Evolutionary conservation across 1,140 invertebrate genomes (phyloP).

Genomic region (Hermetia illucens): DNA sequence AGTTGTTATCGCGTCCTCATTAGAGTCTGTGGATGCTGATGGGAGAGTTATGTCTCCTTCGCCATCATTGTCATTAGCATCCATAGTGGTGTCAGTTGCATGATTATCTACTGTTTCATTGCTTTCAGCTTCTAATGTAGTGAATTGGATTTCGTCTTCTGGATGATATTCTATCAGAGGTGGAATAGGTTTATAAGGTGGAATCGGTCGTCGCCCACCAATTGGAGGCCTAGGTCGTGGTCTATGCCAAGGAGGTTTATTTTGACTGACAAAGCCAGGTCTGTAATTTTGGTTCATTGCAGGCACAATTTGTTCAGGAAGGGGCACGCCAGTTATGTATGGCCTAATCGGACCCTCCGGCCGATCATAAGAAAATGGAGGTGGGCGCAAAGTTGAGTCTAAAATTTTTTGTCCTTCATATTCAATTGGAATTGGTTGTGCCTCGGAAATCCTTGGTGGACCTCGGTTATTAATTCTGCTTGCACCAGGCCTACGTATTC

Average conservation of each 20-base stretch:
- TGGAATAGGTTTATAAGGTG: constrained; percentile 39
- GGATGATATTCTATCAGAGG: constrained; percentile 3
- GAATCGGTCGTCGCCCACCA: constrained; percentile 31
- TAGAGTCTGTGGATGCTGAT: constrained; percentile 17
- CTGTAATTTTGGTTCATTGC: constrained; percentile 29
- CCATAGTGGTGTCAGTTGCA: constrained; percentile 23
- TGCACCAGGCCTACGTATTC: constrained; percentile 34
- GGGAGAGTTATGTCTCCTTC: constrained; percentile 26
- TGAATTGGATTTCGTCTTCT: constrained; percentile 1
- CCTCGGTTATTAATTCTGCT: constrained; percentile 77
- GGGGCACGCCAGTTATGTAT: constrained; percentile 48
- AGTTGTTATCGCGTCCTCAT: not conserved
- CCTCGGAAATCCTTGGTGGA: constrained; percentile 64
- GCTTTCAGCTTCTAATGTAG: constrained; percentile 15
- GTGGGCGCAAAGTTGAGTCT: constrained; percentile 22
- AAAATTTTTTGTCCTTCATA: constrained; percentile 45
- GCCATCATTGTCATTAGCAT: constrained; percentile 22
- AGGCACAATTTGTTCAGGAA: constrained; percentile 60
- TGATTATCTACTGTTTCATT: constrained; percentile 11
- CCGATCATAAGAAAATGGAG: constrained; percentile 47
- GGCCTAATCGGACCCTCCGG: constrained; percentile 38
- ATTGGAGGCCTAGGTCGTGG: constrained; percentile 34
- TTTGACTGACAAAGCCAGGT: constrained; percentile 36
- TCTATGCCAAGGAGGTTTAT: constrained; percentile 45
- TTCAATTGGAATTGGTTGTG: constrained; percentile 49